Conservation (phyloP, 2,797 vertebrate species). For the Esox masquinongy region DNA sequence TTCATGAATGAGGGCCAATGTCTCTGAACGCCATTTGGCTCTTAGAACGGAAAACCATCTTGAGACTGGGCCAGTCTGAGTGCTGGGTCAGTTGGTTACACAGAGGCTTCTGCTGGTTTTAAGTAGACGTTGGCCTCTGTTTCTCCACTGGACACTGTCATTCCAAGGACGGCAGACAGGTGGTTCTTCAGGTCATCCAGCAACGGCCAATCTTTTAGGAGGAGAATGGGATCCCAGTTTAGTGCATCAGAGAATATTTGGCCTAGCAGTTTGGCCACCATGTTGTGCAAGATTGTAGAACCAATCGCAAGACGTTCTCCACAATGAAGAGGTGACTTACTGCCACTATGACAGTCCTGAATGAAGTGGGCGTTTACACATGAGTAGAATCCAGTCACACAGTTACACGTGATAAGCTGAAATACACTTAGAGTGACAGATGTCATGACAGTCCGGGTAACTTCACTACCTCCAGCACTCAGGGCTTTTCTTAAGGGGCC, state of each 20-base stretch:
- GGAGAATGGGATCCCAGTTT: not conserved
- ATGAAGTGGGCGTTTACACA: too few species aligned
- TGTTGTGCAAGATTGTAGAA: not conserved
- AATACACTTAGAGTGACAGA: too few species aligned
- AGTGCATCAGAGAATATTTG: slow-evolving; percentile 1
- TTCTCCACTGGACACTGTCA: not conserved
- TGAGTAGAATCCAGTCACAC: too few species aligned
- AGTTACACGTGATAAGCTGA: too few species aligned
- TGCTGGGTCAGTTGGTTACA: not conserved
- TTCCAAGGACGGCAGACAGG: not conserved
- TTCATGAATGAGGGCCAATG: too few species aligned
- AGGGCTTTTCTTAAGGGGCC: not conserved
- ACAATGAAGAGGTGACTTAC: too few species aligned
- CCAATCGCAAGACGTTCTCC: too few species aligned
- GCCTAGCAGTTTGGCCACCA: not conserved
- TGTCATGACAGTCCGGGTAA: not conserved
- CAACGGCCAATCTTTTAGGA: not conserved
- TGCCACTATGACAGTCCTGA: too few species aligned
- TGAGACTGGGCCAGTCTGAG: too few species aligned
- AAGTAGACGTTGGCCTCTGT: not conserved
- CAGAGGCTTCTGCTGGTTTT: not conserved
- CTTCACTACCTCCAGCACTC: not conserved
- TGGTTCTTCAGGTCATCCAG: not conserved
- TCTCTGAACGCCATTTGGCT: too few species aligned
- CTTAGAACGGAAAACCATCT: too few species aligned